Evolutionary conservation across 2,888 invertebrate genomes (phyloP).

Genomic region (Fragum whitleyi): DNA sequence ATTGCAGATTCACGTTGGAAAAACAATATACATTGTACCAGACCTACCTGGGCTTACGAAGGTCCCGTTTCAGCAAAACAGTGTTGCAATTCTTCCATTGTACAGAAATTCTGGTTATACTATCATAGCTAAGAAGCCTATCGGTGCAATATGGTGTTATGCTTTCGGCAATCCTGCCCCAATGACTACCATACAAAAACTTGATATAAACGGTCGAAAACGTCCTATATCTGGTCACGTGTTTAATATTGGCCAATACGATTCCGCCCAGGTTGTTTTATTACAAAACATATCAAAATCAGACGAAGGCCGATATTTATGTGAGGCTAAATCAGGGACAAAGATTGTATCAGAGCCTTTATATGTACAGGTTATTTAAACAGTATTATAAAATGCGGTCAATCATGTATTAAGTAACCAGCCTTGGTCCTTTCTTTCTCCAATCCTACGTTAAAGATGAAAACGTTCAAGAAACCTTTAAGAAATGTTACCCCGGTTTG

Average conservation of each 20-base stretch:
- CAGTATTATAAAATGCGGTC: not conserved
- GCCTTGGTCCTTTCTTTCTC: too few species aligned
- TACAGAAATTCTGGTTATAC: conserved; percentile 48
- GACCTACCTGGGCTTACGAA: conserved; percentile 34
- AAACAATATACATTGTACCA: conserved; percentile 60
- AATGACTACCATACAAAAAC: conserved; percentile 41
- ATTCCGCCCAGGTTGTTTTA: conserved; percentile 56
- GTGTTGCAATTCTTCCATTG: conserved; percentile 50
- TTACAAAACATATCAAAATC: conserved; percentile 41
- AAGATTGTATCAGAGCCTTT: conserved; percentile 49
- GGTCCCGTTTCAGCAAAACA: conserved; percentile 50
- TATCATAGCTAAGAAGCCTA: conserved; percentile 39
- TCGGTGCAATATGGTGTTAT: conserved; percentile 63
- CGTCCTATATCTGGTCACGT: conserved; percentile 43
- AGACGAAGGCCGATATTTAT: conserved; percentile 51
- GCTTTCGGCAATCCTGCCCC: conserved; percentile 64
- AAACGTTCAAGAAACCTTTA: too few species aligned
- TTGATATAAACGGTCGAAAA: conserved; percentile 27
- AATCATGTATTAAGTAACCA: not conserved
- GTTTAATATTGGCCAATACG: conserved; percentile 55
- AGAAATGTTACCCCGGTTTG: too few species aligned
- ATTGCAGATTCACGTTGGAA: conserved; percentile 59
- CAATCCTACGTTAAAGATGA: too few species aligned
- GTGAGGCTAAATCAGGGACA: conserved; percentile 48
- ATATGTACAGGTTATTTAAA: conserved; percentile 25